Evolutionary conservation across 30 jellyfish, hydroid and myxozoan genomes (phyloP), one percentile per base, ranked within the genome.

Genomic region (Chrysaora quinquecirrha): DNA sequence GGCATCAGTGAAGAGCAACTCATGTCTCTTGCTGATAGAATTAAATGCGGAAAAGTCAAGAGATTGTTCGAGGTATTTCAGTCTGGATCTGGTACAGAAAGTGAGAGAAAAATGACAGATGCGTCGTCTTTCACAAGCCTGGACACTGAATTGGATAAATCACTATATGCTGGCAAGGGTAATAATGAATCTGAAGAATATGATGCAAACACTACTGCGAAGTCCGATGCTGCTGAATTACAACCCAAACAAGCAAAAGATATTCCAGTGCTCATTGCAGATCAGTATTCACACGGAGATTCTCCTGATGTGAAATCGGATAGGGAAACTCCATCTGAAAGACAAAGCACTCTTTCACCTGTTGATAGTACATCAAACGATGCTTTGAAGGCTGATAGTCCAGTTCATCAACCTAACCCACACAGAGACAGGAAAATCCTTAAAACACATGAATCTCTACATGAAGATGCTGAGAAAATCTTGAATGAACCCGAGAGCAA

Each of bases 1-100:
- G 97, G 90, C 4, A 80, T 87, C 27, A 89, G 74, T 1, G 87
- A 86, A 0, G 87, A 84, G 61, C 95, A 72, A 69, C 29, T 29
- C 18, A 60, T 82, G 80, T 69, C 85, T 7, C 82, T 82, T 24
- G 80, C 27, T 22, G 92, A 82, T 30, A 58, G 92, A 20, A 70
- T 82, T 3, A 22, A 74, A 54, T 50, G 73, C 20, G 75, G 82
- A 27, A 82, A 69, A 34, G 25, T 82, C 23, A 82, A 76, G 3
- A 50, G 85, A 22, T 49, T 82, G 22, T 30, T 68, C 25, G 80
- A 56, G 56, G 27, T 54, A 1, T 3, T 75, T 1, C 71, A 20
- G 11, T 21, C 71, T 4, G 47, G 32, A 6, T 1, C 11, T 38
- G 27, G 1, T 71, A 10, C 34, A 21, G 25, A 46, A n/a, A 34